phyloP scores from a whole-genome alignment of 2,113 vertebrate species.

The Cercopithecus mona region DNA sequence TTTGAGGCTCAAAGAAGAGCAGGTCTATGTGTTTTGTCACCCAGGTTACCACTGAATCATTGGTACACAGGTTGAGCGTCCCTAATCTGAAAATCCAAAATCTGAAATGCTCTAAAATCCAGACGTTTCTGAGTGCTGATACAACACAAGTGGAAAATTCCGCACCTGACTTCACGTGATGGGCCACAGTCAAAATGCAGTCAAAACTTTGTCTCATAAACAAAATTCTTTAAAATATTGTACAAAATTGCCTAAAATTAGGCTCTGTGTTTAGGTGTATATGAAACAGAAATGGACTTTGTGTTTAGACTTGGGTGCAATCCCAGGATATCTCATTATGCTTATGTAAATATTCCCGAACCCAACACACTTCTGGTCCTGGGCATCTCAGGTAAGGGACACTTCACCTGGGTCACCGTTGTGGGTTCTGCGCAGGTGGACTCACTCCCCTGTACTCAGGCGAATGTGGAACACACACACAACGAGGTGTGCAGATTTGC shows the following conservation, averaged over 20 bases:
- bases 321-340: neutral
- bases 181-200: neutral
- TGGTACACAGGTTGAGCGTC: fast-evolving
- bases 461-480: neutral
- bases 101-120: neutral
- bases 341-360: neutral
- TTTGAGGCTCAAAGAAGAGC: neutral
- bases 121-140: neutral
- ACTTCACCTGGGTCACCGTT: neutral
- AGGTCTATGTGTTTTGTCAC: neutral
- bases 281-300: neutral
- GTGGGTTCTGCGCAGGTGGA: neutral
- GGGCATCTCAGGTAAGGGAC: neutral
- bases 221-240: neutral
- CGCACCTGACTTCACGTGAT: neutral
- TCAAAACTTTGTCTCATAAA: neutral
- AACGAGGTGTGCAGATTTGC: neutral
- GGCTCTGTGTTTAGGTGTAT: neutral
- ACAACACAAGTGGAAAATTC: neutral
- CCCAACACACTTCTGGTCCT: neutral
- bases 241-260: neutral
- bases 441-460: neutral
- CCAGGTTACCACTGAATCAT: neutral
- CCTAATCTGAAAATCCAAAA: neutral
- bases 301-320: neutral